phyloP scores from a whole-genome alignment of 2,888 invertebrate genomes.

The Lochmaea crataegi region DNA sequence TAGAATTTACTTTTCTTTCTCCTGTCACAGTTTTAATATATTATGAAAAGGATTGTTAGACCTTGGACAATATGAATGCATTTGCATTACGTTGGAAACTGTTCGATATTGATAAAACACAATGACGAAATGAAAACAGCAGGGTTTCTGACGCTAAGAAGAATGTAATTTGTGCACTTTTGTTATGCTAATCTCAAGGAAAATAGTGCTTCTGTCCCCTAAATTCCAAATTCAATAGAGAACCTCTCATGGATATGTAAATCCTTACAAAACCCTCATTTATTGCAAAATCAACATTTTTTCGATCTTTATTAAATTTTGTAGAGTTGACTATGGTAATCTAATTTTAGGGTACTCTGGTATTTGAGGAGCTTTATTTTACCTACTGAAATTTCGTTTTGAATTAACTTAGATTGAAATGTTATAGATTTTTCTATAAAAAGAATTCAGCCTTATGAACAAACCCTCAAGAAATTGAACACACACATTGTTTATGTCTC shows the following conservation, averaged over 20 bases:
- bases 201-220: constrained; percentile 21
- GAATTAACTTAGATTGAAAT: too few species aligned
- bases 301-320: constrained; percentile 34
- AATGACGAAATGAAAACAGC: constrained; percentile 24
- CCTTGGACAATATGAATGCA: constrained; percentile 18
- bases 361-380: background rate
- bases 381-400: background rate
- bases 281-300: constrained; percentile 33
- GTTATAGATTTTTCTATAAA: too few species aligned
- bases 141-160: constrained; percentile 28
- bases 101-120: constrained; percentile 28
- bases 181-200: constrained; percentile 35
- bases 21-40: background rate
- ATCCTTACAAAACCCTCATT: constrained; percentile 32
- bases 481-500: too few species aligned
- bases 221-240: constrained; percentile 11
- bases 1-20: too few species aligned
- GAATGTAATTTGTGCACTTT: constrained; percentile 38
- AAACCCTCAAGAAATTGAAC: too few species aligned
- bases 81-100: constrained; percentile 21
- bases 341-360: constrained; percentile 12
- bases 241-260: constrained; percentile 35
- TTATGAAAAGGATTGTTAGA: background rate
- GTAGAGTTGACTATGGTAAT: constrained; percentile 17
- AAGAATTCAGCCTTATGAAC: too few species aligned